Percentiles rank a stretch among this genome's conserved stretches.
Evolutionary conservation across 1,140 invertebrate species (phyloP).

Genomic region (Pogonomyrmex californicus): DNA sequence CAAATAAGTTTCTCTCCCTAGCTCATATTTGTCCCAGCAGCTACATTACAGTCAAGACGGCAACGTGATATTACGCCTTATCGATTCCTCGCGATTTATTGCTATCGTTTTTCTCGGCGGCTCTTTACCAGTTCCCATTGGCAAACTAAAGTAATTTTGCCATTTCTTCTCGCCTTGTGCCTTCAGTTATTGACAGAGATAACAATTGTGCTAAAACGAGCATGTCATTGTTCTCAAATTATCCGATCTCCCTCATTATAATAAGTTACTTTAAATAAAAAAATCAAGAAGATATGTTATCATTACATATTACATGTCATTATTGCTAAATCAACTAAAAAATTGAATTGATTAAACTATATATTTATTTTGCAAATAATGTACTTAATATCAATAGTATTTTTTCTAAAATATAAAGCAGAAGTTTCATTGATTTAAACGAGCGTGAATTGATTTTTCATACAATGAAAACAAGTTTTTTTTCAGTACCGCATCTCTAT

Average conservation of each 20-base stretch:
- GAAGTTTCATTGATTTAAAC: not conserved
- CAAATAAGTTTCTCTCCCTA: constrained; percentile 63
- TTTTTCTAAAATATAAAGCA: constrained; percentile 7
- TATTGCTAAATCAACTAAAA: not conserved
- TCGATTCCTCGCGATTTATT: constrained; percentile 62
- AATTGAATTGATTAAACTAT: not conserved
- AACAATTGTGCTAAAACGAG: not conserved
- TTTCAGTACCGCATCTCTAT: constrained; percentile 29
- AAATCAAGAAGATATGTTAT: not conserved
- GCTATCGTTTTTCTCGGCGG: constrained; percentile 61
- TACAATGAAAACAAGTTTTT: constrained; percentile 36
- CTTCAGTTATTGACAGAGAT: constrained; percentile 30
- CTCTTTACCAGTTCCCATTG: constrained; percentile 40
- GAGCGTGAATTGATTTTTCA: not conserved
- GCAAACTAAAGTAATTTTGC: constrained; percentile 44
- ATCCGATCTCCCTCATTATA: not conserved
- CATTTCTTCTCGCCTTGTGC: constrained; percentile 1
- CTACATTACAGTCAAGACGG: constrained; percentile 65
- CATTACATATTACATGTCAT: not conserved
- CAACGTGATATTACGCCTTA: constrained; percentile 62
- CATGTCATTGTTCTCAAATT: constrained; percentile 23
- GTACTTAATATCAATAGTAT: not conserved
- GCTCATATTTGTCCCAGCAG: constrained; percentile 67
- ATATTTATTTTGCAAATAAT: not conserved
- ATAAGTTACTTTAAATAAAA: not conserved